Conservation (phyloP, 2,797 vertebrate genomes). For the Scarus forsteni region DNA sequence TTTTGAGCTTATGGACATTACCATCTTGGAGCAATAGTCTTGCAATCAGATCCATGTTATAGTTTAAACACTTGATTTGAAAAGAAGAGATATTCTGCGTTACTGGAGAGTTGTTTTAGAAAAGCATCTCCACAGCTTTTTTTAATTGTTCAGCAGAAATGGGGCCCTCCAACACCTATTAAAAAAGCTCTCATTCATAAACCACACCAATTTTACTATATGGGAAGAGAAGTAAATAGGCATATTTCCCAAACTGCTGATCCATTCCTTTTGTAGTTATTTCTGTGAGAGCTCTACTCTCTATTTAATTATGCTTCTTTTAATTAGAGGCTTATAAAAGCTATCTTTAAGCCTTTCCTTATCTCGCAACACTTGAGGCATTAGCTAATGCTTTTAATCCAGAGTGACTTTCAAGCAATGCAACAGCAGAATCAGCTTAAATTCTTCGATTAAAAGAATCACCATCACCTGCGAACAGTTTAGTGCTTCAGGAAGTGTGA, state of each 20-base stretch:
- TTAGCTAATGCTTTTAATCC: conserved; percentile 12
- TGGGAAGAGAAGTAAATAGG: not conserved
- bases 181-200: too few species aligned
- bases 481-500: not conserved
- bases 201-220: not conserved
- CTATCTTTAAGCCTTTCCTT: conserved; percentile 5
- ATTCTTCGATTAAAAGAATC: conserved; percentile 10
- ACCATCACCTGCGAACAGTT: conserved; percentile 15
- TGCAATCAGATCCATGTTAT: not conserved
- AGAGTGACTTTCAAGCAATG: conserved; percentile 1
- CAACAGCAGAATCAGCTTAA: conserved; percentile 19
- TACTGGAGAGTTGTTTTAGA: too few species aligned
- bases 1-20: not conserved
- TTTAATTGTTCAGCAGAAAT: not conserved
- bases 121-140: not conserved
- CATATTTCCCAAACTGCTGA: not conserved
- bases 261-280: not conserved
- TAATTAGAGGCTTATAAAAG: conserved; percentile 12
- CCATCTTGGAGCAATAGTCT: not conserved
- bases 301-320: conserved; percentile 11
- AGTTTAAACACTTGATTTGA: too few species aligned
- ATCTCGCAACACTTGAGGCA: not conserved
- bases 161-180: too few species aligned
- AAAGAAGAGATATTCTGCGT: too few species aligned
- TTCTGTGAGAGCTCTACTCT: not conserved